Evolutionary conservation across 1,140 invertebrate genomes (phyloP), one percentile per base, ranked within the genome.

Genomic region (Tetragnatha versicolor): DNA sequence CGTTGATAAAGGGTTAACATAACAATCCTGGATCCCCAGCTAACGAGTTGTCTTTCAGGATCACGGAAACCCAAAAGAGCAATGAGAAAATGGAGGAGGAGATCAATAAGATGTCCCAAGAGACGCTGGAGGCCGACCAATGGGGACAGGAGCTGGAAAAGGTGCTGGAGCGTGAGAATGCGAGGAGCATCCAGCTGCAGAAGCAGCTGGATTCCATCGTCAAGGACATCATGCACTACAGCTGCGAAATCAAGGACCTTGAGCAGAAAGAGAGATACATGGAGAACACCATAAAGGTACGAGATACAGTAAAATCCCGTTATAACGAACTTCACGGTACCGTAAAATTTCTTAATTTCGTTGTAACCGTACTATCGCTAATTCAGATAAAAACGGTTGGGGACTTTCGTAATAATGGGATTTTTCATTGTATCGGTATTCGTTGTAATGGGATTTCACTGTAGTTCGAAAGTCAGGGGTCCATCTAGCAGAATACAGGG

Each of bases 61-160:
- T 66, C 9, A 17, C 9, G 3, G 22, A 45, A 27, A 17, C 29
- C 0, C 27, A 31, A 37, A 22, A 65, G 2, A 65, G 10, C 10
- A 65, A 65, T 39, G 37, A 65, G 20, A 39, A 42, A 20, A 2
- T 76, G 1, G 73, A 76, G 55, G 29, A 63, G 14, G 55, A 65
- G 3, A 76, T 76, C 3, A 61, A 76, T 42, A 31, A 17, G 39
- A 53, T 76, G 31, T 22, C 42, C 6, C 65, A 76, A 53, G 73
- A 76, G n/a, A 65, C 60, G 10, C 66, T 76, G 51, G 60, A 76
- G 17, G 73, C 73, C 3, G 58, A 76, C 22, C 60, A 76, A 22
- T 76, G 55, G 20, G 53, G 37, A 10, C 65, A 65, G n/a, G 73
- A 76, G 17, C 42, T 76, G 0, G 73, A 76, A 17, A 29, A n/a